phyloP scores from a whole-genome alignment of 1,140 invertebrate species.

The Metaphire vulgaris region DNA sequence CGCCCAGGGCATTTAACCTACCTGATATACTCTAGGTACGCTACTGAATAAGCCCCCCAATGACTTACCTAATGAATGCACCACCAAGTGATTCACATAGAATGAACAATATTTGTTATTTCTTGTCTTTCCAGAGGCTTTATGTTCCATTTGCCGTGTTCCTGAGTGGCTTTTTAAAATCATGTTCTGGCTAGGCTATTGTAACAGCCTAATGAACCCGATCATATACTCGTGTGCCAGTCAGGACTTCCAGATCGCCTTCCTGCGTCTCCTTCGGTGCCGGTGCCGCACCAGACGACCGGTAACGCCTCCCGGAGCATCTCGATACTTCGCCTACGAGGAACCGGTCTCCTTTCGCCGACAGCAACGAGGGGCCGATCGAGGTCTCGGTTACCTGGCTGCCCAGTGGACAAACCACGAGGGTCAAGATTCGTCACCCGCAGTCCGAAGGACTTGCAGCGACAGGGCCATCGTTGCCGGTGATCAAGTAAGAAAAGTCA shows the following conservation, averaged over 20 bases:
- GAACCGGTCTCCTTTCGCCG: neutral
- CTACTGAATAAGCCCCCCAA: too few relatives aligned
- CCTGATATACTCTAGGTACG: too few relatives aligned
- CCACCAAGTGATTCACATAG: too few relatives aligned
- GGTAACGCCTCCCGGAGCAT: neutral
- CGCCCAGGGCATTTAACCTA: too few relatives aligned
- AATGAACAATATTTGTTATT: neutral
- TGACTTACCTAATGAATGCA: too few relatives aligned
- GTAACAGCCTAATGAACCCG: conserved; percentile 76
- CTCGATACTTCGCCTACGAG: neutral
- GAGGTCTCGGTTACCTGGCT: too few relatives aligned
- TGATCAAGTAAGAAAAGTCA: too few relatives aligned
- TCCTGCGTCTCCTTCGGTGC: conserved; percentile 24
- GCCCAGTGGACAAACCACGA: too few relatives aligned
- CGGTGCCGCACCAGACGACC: conserved; percentile 8
- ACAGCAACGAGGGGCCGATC: too few relatives aligned
- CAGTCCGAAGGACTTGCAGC: too few relatives aligned
- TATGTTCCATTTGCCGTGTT: conserved; percentile 3
- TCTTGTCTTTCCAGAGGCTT: conserved; percentile 21
- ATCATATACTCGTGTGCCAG: conserved; percentile 96
- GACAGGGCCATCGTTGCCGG: too few relatives aligned
- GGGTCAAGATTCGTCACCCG: too few relatives aligned
- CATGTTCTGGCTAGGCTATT: conserved; percentile 66
- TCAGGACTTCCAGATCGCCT: conserved; percentile 77
- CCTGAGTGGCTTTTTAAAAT: conserved; percentile 31